Conservation (phyloP, 2,888 invertebrate genomes). For the Tenthredo notha region DNA sequence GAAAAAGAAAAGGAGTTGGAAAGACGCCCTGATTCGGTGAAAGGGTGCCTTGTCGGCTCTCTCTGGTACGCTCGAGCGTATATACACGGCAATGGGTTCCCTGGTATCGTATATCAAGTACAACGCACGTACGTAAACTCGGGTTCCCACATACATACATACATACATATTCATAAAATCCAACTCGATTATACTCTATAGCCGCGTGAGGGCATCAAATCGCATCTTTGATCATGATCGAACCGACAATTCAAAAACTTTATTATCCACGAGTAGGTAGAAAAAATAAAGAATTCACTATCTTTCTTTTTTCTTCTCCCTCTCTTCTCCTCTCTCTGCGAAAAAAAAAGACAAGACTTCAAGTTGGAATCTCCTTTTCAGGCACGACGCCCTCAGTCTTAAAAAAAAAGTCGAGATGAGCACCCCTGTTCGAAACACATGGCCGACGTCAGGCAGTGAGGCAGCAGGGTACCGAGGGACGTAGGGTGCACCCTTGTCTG, state of each 20-base stretch:
- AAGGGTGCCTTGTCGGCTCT: constrained; percentile 60
- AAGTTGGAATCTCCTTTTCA: background rate
- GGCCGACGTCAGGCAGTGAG: constrained; percentile 39
- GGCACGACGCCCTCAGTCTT: background rate
- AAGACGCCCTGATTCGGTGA: constrained; percentile 64
- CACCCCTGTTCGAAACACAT: constrained; percentile 44
- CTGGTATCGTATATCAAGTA: constrained; percentile 28
- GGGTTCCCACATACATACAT: background rate
- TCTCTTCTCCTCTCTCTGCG: background rate
- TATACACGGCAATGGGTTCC: constrained; percentile 23
- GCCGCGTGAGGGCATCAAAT: background rate
- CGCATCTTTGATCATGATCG: background rate
- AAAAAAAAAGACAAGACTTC: background rate
- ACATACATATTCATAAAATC: background rate
- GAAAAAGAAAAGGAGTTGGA: constrained; percentile 58
- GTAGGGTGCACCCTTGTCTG: constrained; percentile 29
- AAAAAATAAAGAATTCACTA: background rate
- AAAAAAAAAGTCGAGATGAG: background rate
- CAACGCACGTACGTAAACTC: background rate
- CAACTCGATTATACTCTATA: background rate
- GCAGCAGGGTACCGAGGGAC: constrained; percentile 22
- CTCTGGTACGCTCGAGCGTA: background rate
- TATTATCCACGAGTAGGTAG: background rate
- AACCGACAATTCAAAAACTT: background rate
- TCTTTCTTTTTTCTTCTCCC: background rate